Percentiles rank a stretch among this genome's conserved stretches.
Evolutionary conservation across 2,888 invertebrate genomes (phyloP).

Genomic region (Diaprepes abbreviatus): DNA sequence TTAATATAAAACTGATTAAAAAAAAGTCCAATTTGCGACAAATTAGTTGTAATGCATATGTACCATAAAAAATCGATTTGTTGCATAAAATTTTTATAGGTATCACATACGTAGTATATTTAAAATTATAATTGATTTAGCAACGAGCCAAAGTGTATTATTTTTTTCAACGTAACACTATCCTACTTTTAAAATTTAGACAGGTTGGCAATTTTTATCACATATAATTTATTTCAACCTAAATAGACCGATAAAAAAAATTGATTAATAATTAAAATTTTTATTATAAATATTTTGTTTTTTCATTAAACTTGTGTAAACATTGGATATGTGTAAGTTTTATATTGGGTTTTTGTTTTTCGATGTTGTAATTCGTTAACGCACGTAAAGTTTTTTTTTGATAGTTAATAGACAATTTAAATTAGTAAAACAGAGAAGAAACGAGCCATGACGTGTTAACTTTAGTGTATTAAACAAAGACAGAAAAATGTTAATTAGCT

Average conservation of each 20-base stretch:
- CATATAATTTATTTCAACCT: conserved; percentile 39
- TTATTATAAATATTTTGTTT: conserved; percentile 15
- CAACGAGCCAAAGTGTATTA: conserved; percentile 20
- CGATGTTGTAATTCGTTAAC: neutral
- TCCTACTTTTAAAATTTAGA: conserved; percentile 42
- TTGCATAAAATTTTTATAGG: neutral
- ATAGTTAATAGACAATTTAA: no score
- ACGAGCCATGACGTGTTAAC: no score
- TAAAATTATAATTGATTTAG: conserved; percentile 23
- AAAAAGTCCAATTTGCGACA: conserved; percentile 5
- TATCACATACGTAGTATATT: neutral
- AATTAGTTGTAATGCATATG: conserved; percentile 2
- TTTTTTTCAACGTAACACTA: conserved; percentile 36
- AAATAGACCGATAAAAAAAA: conserved; percentile 5
- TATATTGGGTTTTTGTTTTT: neutral
- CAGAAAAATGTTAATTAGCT: no score
- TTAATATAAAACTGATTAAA: neutral
- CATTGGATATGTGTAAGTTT: neutral
- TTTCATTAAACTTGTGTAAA: conserved; percentile 2
- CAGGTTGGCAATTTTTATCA: conserved; percentile 34
- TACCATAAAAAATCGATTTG: neutral
- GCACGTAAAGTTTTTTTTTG: neutral
- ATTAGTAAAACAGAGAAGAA: no score
- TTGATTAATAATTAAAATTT: conserved; percentile 18
- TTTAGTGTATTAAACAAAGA: no score